Base-by-base conservation (phyloP, 1,140 invertebrate genomes). In the Musca domestica region DNA sequence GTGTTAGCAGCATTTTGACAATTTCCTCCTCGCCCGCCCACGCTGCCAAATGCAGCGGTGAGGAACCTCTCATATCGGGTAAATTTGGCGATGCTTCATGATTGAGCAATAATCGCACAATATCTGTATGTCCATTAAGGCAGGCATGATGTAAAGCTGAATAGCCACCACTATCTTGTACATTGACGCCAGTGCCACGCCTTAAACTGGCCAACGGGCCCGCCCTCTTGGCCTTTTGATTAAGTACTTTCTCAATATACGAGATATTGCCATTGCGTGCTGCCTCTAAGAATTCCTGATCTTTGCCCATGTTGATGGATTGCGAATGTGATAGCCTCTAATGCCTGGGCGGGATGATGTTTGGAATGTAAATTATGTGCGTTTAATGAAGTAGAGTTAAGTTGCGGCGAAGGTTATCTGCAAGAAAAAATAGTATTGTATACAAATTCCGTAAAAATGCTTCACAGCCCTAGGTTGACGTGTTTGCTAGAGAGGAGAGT, bases 231-330 rank as follows among this genome's bases (percentile, higher is more conserved):
- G 91, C 91, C 87, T 92, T 90, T 82, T 93, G 91, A 75, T 87
- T 89, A 71, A 98, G 85, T 78, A 97, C 92, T 86, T 96, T 96
- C 83, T 96, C 95, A 58, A 97, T 93, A 73, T 91, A 88, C 69
- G 87, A 85, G 74, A 91, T 87, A 84, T 96, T 95, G 80, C 95
- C 96, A 84, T 90, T 94, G 76, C 95, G 89, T 71, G 95, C 94
- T 75, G 95, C 96, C 81, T 98, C 95, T 82, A 98, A 87, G 83
- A 98, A 88, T 85, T 98, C 95, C 83, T 96, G 93, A 83, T 97
- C 95, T 85, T 95, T 96, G 80, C 95, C 95, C 94, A 98, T 95
- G 54, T 54, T 72, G 61, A 9, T 22, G 7, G 6, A 23, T 22
- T 23, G 3, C 15, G 12, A 54, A 22, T 6, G 22, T 1, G 25